Base-by-base conservation (phyloP, 1,140 invertebrate species). In the Pantala flavescens region DNA sequence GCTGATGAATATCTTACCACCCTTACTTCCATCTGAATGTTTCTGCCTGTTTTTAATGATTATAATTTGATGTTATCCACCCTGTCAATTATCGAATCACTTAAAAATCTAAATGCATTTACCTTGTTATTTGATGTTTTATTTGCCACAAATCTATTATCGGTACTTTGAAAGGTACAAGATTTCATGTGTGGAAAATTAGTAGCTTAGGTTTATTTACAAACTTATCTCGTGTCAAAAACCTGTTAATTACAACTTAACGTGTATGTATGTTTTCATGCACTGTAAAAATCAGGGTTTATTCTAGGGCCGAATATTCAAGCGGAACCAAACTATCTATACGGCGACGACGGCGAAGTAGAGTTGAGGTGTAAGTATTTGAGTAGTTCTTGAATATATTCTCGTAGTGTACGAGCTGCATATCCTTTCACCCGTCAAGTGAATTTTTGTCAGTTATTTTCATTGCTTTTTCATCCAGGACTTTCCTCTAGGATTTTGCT, bases 241-340 rank as follows among this genome's bases (percentile, higher is more conserved):
- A 78, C 80, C 82, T 81, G 78, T 77, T 80, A 79, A 81, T 82
- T 82, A 81, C 82, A 83, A 83, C 83, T 77, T 83, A 81, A 80
- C 83, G 12, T 10, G 23, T 74, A 74, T 74, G 19, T 75, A 12
- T 55, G 14, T 19, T 76, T 63, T 76, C 75, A 76, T 76, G 75
- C 73, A 74, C 75, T 73, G 43, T 76, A 76, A 70, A 74, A 76
- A 70, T 76, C 28, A 71, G 73, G 75, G 75, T 76, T 76, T 74
- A 74, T 76, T 84, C 84, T 84, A 84, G 84, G 83, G 82, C 81
- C 82, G 82, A 84, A 82, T 82, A 83, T 78, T 83, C 83, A 81
- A 83, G 83, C 83, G 83, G 83, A 81, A 81, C 83, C 83, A 84
- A 84, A 83, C 82, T 84, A 80, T 84, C 82, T 79, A 80, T 81